Conservation (phyloP, 2,113 vertebrate species). For the Panthera leo region DNA sequence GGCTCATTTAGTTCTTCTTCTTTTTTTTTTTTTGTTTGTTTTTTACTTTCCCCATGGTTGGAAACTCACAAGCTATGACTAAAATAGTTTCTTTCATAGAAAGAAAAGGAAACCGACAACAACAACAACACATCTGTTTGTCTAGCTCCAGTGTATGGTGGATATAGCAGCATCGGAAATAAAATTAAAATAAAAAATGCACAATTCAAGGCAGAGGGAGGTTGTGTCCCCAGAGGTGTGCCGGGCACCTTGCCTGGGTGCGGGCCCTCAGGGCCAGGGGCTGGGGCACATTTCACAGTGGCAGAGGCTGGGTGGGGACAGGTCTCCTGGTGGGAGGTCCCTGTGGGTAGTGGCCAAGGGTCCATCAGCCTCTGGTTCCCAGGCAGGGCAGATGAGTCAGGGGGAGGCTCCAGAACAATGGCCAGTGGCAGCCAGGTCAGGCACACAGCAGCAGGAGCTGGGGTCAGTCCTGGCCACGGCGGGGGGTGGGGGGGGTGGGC, state of each 20-base stretch:
- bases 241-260: not conserved
- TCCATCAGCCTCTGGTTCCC: not conserved
- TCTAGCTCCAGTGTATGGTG: constrained; percentile 71
- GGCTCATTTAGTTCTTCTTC: not conserved
- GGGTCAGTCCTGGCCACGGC: not conserved
- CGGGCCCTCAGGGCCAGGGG: not conserved
- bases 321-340: not conserved
- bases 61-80: constrained; percentile 67
- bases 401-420: not conserved
- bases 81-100: constrained; percentile 80
- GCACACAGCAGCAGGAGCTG: not conserved
- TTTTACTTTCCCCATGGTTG: constrained; percentile 52
- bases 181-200: constrained; percentile 62
- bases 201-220: constrained; percentile 44
- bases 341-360: not conserved
- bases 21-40: not conserved
- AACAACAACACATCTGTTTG: constrained; percentile 46
- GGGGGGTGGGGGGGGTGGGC: too few species aligned
- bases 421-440: not conserved
- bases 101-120: constrained; percentile 72
- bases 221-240: not conserved
- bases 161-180: constrained; percentile 74
- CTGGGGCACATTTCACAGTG: constrained; percentile 57
- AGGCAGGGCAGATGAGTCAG: not conserved
- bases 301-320: not conserved